Evolutionary conservation across 1,140 invertebrate genomes (phyloP), one percentile per base, ranked within the genome.

Genomic region (Doryteuthis pealeii): DNA sequence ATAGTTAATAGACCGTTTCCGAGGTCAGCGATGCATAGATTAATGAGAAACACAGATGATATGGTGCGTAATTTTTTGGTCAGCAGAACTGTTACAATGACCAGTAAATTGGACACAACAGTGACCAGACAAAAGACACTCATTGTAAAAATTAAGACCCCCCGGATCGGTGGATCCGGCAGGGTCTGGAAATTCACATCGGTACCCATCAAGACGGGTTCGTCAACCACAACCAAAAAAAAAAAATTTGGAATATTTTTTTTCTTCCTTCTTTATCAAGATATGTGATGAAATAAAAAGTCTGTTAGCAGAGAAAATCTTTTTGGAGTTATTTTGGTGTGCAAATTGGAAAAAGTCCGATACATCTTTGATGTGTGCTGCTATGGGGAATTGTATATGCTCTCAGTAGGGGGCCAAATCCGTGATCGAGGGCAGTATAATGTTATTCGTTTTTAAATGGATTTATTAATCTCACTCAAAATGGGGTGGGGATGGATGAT

Each of bases 1-100:
- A 62, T 62, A n/a, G 54, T 62, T n/a, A 62, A 18, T 62, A 62
- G 54, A 2, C 54, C 54, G 26, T 62, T 62, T 62, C 54, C 54
- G 18, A 62, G 26, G 54, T 62, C 54, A n/a, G 54, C 54, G 18
- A 62, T 28, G 54, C 54, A 62, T n/a, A 62, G 18, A 62, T 22
- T 62, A 6, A 62, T 8, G 26, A 62, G 54, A 18, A 62, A 62
- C 18, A 28, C 54, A 22, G 54, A 62, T 18, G 54, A 62, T 12
- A 62, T 62, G 54, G 54, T 62, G 22, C 54, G 18, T 18, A 62
- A 28, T 22, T 62, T 62, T 62, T 62, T 62, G 10, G 54, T 62
- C 18, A 12, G 18, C 2, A 62, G 5, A 5, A 62, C 54, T 6
- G 54, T 62, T 5, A 62, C 18, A 22, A 62, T 62, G 22, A 62